Conservation (phyloP, 2,797 vertebrate genomes). For the Pachyuromys duprasi region DNA sequence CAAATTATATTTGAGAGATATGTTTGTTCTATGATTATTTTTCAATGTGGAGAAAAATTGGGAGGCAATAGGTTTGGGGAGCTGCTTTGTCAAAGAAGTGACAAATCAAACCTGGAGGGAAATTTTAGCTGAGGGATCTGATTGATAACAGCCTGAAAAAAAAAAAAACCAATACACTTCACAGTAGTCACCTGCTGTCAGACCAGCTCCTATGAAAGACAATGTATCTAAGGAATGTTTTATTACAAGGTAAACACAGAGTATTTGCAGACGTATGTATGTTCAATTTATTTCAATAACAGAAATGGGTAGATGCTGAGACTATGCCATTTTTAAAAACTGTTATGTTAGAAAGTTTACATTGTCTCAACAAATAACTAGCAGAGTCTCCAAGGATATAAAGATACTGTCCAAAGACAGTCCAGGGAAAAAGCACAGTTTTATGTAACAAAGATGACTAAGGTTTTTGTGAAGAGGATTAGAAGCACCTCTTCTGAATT, state of each 20-base stretch:
- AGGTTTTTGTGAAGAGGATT: neutral
- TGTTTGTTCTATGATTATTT: neutral
- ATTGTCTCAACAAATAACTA: neutral
- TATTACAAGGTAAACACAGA: neutral
- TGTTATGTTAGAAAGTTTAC: neutral
- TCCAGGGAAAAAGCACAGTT: slow-evolving; percentile 7
- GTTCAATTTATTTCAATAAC: neutral
- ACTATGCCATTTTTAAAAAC: no score
- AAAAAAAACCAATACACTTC: neutral
- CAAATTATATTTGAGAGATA: neutral
- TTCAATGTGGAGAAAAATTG: neutral
- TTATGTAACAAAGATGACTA: neutral
- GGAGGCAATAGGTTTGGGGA: neutral
- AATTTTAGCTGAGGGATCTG: neutral
- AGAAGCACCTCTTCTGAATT: slow-evolving; percentile 5
- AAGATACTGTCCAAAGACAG: neutral
- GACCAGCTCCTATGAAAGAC: neutral
- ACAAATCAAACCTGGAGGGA: neutral
- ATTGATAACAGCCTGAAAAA: neutral
- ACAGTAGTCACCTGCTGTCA: no score
- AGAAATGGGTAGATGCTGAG: neutral
- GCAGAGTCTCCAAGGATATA: neutral
- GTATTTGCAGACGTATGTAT: neutral
- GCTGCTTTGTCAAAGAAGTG: neutral
- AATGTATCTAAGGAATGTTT: neutral